These are phyloP conservation scores for Myotis pilosus DNA, from an alignment of 2,797 vertebrate species.

Conservation along the genomic window DNA sequence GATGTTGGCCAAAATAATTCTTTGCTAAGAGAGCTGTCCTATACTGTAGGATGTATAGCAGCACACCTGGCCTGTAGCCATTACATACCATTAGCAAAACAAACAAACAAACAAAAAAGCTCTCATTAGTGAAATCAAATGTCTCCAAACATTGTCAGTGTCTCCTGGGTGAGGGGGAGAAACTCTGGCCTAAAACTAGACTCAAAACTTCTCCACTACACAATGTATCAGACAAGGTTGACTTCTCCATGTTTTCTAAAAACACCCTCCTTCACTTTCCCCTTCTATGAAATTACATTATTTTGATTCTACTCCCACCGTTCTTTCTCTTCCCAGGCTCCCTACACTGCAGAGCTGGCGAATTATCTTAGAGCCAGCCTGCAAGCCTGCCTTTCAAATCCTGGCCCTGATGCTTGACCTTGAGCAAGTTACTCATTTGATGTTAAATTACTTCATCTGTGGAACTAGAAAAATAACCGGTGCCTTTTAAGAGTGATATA, in stretches of 20 bases:
- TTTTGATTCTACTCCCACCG: not conserved
- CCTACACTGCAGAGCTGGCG: not conserved
- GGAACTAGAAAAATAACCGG: not conserved
- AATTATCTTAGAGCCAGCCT: not conserved
- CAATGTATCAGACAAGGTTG: not conserved
- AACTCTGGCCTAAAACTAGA: not conserved
- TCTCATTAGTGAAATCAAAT: not conserved
- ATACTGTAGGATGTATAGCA: not conserved
- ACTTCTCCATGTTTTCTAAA: not conserved
- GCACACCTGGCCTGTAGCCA: not conserved
- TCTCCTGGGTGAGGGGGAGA: not conserved
- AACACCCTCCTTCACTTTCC: not conserved
- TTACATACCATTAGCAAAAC: not conserved
- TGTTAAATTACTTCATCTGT: conserved; percentile 38
- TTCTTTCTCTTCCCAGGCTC: not conserved
- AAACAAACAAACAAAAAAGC: not conserved
- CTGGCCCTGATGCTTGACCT: not conserved
- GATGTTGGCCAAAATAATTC: not conserved
- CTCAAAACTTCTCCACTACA: not conserved
- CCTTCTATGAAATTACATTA: not conserved
- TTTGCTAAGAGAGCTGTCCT: too few species aligned
- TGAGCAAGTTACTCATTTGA: conserved; percentile 1
- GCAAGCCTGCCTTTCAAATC: not conserved
- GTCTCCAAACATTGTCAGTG: not conserved
- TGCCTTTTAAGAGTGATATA: not conserved